phyloP scores from a whole-genome alignment of 1,140 invertebrate genomes.

The Drosophila leontia region DNA sequence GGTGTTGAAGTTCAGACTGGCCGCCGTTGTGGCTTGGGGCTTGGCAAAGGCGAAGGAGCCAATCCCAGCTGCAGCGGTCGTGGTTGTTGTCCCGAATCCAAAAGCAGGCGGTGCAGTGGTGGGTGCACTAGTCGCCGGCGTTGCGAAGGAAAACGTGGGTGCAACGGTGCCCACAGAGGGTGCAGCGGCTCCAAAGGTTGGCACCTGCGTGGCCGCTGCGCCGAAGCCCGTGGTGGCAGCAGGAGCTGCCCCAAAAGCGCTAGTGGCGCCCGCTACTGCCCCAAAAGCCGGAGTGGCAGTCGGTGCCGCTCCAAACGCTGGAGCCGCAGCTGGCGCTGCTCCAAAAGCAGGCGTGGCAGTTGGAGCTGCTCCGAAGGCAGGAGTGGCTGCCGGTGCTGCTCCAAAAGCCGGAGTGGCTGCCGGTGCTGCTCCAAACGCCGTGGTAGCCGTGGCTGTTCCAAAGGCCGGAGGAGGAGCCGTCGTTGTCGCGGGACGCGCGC shows the following conservation, averaged over 20 bases:
- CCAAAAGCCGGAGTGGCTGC: slow-evolving; percentile 41
- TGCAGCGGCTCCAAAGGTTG: slow-evolving; percentile 32
- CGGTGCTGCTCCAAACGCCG: slow-evolving; percentile 46
- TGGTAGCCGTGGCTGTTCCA: slow-evolving; percentile 28
- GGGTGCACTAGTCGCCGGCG: slow-evolving; percentile 57
- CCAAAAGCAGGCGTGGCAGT: slow-evolving; percentile 33
- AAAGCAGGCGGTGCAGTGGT: slow-evolving; percentile 49
- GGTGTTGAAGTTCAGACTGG: slow-evolving; percentile 76
- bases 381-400: slow-evolving; percentile 4
- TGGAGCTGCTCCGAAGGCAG: slow-evolving; percentile 22
- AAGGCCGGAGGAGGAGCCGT: slow-evolving; percentile 46
- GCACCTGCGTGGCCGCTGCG: not conserved
- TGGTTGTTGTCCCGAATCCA: slow-evolving; percentile 55
- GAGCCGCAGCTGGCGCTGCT: not conserved
- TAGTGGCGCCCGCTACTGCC: not conserved
- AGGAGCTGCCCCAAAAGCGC: slow-evolving; percentile 30
- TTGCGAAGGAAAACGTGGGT: slow-evolving; percentile 62
- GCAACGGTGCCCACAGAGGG: slow-evolving; percentile 61
- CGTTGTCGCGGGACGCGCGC: slow-evolving; percentile 56
- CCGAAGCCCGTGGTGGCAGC: slow-evolving; percentile 33
- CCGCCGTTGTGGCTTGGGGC: slow-evolving; percentile 63
- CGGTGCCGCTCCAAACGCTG: not conserved
- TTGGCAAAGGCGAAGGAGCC: slow-evolving; percentile 72
- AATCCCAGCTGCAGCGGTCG: slow-evolving; percentile 47
- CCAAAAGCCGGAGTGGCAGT: slow-evolving; percentile 36